A percentile compares a stretch with the other conserved stretches of the same genome.
Evolutionary conservation across 2,797 vertebrate genomes (phyloP).

Genomic region (Epinephelus awoara): DNA sequence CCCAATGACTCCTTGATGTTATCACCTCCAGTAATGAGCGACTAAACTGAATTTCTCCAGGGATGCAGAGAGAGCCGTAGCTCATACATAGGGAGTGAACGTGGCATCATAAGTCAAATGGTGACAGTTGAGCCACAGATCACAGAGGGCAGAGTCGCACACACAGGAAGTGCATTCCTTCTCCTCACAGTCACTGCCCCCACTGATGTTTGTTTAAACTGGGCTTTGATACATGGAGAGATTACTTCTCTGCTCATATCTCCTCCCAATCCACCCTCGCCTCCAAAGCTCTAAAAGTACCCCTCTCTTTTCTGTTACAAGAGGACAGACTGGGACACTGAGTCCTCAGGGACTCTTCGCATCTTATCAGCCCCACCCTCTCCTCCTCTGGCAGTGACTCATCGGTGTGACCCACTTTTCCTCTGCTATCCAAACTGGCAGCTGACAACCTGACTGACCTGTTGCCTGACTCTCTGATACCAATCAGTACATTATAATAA

Average conservation of each 20-base stretch:
- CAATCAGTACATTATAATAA: conserved; percentile 12
- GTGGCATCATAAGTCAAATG: conserved; percentile 76
- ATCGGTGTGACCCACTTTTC: conserved; percentile 72
- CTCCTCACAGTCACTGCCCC: conserved; percentile 88
- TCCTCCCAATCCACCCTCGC: conserved; percentile 74
- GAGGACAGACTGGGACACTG: conserved; percentile 61
- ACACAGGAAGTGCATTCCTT: conserved; percentile 93
- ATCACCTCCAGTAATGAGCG: conserved; percentile 61
- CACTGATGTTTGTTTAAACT: conserved; percentile 88
- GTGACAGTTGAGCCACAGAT: conserved; percentile 78
- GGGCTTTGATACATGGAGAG: conserved; percentile 86
- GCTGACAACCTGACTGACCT: conserved; percentile 21
- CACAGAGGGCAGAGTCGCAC: conserved; percentile 79
- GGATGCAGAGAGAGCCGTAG: conserved; percentile 49
- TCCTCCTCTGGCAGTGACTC: conserved; percentile 40
- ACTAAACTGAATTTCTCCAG: conserved; percentile 43
- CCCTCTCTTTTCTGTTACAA: conserved; percentile 54
- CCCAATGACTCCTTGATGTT: conserved; percentile 56
- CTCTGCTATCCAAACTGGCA: conserved; percentile 51
- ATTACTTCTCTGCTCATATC: conserved; percentile 81
- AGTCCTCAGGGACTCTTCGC: conserved; percentile 59
- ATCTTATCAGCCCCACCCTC: conserved; percentile 62
- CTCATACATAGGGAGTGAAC: conserved; percentile 68
- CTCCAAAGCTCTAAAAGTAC: conserved; percentile 56
- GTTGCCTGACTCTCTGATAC: conserved; percentile 24